phyloP scores from a whole-genome alignment of 2,888 invertebrate species.

The Diploptera punctata region DNA sequence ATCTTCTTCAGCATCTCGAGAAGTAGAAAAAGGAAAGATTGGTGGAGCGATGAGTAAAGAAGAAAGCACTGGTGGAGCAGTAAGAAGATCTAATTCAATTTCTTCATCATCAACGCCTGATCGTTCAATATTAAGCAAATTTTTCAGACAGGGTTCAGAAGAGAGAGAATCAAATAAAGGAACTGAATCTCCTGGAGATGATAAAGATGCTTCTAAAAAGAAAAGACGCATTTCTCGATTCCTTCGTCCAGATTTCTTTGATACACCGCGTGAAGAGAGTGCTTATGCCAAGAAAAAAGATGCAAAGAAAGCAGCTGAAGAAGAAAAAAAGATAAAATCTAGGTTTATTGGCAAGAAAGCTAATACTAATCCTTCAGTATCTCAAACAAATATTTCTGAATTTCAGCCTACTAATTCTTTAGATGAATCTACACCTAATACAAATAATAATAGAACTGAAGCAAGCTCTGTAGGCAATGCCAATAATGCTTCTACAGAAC shows the following conservation, averaged over 20 bases:
- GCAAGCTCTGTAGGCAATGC: too few species aligned
- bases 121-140: constrained; percentile 64
- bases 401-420: too few species aligned
- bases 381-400: too few species aligned
- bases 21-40: neutral
- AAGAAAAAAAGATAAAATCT: constrained; percentile 28
- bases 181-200: neutral
- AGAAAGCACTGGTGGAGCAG: neutral
- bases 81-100: neutral
- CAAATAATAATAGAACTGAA: neutral
- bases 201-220: constrained; percentile 45
- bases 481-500: too few species aligned
- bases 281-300: constrained; percentile 61
- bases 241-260: constrained; percentile 79
- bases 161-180: neutral
- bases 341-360: neutral
- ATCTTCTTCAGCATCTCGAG: constrained; percentile 17
- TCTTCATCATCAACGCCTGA: constrained; percentile 53
- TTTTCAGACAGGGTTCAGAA: constrained; percentile 59
- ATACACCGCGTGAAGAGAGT: constrained; percentile 71
- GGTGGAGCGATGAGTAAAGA: neutral
- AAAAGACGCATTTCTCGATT: constrained; percentile 73
- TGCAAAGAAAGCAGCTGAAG: constrained; percentile 38
- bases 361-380: too few species aligned
- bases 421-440: neutral